These are phyloP conservation scores for Panulirus ornatus DNA, from an alignment of 1,140 invertebrate species.

Conservation along the genomic window DNA sequence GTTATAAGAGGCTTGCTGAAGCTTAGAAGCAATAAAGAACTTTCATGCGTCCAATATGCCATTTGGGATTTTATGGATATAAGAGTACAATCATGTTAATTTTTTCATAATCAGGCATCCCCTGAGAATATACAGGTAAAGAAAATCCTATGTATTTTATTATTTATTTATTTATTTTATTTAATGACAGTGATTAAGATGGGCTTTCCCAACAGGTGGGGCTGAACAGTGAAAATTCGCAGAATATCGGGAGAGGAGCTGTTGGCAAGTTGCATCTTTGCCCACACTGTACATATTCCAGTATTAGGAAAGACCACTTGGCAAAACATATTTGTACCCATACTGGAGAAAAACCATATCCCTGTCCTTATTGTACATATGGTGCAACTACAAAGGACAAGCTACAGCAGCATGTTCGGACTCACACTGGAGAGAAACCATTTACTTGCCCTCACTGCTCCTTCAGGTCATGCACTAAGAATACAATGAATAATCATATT, in stretches of 20 bases:
- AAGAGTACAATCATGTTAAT: too few species aligned
- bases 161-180: background rate
- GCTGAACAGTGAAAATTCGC: background rate
- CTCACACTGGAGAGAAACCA: constrained; percentile 24
- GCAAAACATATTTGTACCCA: constrained; percentile 28
- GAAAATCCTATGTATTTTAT: too few species aligned
- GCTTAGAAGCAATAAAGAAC: too few species aligned
- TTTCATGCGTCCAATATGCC: too few species aligned
- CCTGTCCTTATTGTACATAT: constrained; percentile 25
- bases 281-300: constrained; percentile 30
- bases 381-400: constrained; percentile 32
- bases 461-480: background rate
- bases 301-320: constrained; percentile 8
- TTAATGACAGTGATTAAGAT: background rate
- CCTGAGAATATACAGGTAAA: too few species aligned
- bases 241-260: background rate
- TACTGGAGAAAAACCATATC: constrained; percentile 21
- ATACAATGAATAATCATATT: constrained; percentile 12
- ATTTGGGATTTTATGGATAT: too few species aligned
- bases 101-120: too few species aligned
- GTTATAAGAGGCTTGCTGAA: too few species aligned
- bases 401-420: constrained; percentile 11
- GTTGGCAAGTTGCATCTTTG: constrained; percentile 22
- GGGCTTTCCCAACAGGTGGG: constrained; percentile 1
- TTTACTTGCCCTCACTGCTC: constrained; percentile 21